A percentile compares a stretch with the other conserved stretches of the same genome.
Evolutionary conservation across 2,797 vertebrate genomes (phyloP).

Genomic region (Pelodytes ibericus): DNA sequence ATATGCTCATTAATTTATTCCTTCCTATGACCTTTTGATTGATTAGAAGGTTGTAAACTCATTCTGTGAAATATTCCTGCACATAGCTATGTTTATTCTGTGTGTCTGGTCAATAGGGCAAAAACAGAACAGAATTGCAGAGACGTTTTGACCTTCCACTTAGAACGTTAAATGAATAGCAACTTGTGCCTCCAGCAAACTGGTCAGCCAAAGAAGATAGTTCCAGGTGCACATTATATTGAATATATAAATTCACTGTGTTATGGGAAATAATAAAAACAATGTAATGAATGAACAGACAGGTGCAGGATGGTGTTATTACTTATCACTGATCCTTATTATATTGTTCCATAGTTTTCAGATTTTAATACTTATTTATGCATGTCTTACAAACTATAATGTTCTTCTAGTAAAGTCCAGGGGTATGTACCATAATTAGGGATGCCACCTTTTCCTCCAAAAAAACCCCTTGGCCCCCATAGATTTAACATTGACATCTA

Average conservation of each 20-base stretch:
- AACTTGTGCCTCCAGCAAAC: conserved; percentile 37
- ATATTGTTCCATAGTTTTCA: no score
- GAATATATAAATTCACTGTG: background rate
- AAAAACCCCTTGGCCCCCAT: no score
- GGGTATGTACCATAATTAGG: no score
- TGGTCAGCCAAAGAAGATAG: conserved; percentile 13
- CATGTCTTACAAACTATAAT: no score
- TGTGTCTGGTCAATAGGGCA: conserved; percentile 42
- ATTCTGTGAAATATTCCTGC: conserved; percentile 36
- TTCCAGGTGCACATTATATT: background rate
- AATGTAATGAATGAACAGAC: background rate
- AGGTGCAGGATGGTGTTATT: no score
- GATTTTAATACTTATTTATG: no score
- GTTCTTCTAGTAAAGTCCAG: no score
- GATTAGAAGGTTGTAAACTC: conserved; percentile 23
- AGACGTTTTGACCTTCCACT: conserved; percentile 40
- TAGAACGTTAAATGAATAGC: conserved; percentile 35
- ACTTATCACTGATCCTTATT: no score
- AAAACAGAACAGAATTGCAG: background rate
- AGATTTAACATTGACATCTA: no score
- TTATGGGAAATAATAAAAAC: no score
- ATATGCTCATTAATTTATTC: background rate
- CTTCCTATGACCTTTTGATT: conserved; percentile 24
- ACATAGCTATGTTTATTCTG: conserved; percentile 44
- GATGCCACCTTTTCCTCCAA: no score